A percentile compares a stretch with the other conserved stretches of the same genome.
Evolutionary conservation across 2,113 vertebrate species (phyloP).

Genomic region (Vulpes ferrilata): DNA sequence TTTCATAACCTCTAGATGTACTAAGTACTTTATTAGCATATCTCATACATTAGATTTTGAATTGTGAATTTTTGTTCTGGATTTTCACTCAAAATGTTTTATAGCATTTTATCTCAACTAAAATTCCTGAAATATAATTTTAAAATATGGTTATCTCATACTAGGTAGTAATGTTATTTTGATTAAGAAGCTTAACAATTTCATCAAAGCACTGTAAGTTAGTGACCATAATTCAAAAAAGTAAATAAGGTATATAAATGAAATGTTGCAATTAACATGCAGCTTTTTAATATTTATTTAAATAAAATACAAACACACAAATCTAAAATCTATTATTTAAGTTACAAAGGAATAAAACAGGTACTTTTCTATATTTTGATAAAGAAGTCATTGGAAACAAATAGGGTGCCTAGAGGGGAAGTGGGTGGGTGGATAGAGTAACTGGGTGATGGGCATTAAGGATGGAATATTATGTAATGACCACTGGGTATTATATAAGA

Average conservation of each 20-base stretch:
- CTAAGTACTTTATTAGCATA: neutral
- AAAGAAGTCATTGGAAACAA: neutral
- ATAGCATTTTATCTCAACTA: neutral
- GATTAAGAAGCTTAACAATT: neutral
- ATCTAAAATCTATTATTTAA: neutral
- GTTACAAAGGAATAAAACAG: neutral
- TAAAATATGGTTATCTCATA: neutral
- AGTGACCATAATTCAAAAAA: neutral
- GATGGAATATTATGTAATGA: too few relatives aligned
- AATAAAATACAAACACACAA: neutral
- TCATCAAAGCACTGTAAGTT: neutral
- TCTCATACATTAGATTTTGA: neutral
- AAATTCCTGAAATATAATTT: neutral
- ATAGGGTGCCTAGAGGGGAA: too few relatives aligned
- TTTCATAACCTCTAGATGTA: neutral
- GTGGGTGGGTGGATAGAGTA: too few relatives aligned
- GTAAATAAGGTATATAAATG: neutral
- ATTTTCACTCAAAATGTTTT: neutral
- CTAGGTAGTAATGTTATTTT: neutral
- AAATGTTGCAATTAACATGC: neutral
- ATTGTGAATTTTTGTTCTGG: neutral
- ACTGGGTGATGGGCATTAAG: too few relatives aligned
- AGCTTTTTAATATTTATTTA: neutral
- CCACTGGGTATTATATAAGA: too few relatives aligned
- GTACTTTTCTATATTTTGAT: neutral